These are phyloP conservation scores for Volucella inanis DNA, from an alignment of 2,888 invertebrate species.

Conservation along the genomic window DNA sequence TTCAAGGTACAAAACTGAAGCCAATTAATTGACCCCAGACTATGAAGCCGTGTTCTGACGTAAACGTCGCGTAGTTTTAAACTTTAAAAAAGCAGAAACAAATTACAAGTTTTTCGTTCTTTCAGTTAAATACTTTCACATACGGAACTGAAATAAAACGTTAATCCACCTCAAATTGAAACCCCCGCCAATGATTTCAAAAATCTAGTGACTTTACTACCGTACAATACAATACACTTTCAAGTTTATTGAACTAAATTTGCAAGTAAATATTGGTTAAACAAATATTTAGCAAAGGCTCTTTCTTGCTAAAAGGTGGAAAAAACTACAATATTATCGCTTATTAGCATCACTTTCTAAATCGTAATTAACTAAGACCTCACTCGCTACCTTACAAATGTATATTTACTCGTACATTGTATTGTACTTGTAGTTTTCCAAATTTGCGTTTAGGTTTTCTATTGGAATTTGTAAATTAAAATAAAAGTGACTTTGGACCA, in stretches of 20 bases:
- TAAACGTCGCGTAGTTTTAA: too few relatives aligned
- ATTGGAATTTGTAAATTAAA: not conserved
- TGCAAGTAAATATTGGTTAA: not conserved
- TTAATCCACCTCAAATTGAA: too few relatives aligned
- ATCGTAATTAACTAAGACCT: slow-evolving; percentile 1
- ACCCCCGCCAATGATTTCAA: too few relatives aligned
- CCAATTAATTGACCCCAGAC: too few relatives aligned
- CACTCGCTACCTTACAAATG: not conserved
- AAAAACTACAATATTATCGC: not conserved
- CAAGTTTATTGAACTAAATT: not conserved
- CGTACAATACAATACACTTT: not conserved
- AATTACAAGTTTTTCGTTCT: too few relatives aligned
- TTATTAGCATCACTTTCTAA: slow-evolving; percentile 46
- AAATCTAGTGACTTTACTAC: not conserved
- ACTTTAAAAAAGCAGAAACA: too few relatives aligned
- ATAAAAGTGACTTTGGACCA: slow-evolving; percentile 28
- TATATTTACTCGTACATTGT: too few relatives aligned
- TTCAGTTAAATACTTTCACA: too few relatives aligned
- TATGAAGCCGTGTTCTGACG: too few relatives aligned
- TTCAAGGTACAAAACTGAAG: too few relatives aligned
- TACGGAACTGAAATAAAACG: too few relatives aligned
- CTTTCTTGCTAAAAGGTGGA: not conserved
- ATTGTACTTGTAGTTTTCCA: not conserved
- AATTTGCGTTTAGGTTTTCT: not conserved
- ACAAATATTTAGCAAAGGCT: not conserved